Percentiles rank a stretch among this genome's conserved stretches.
Evolutionary conservation across 2,797 vertebrate species (phyloP).

Genomic region (Acanthornis magna): DNA sequence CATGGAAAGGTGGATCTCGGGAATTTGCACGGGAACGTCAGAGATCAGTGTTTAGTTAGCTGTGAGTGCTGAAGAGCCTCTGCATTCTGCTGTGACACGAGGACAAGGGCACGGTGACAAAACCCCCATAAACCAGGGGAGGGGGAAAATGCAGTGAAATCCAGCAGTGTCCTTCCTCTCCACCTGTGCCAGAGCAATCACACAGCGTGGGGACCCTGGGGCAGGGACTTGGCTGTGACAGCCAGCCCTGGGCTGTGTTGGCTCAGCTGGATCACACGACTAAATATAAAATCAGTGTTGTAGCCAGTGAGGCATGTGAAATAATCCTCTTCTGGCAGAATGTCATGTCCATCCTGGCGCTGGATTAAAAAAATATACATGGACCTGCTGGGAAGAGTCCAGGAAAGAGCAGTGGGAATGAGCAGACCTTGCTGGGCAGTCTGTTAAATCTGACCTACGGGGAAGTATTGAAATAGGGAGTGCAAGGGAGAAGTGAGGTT

Average conservation of each 20-base stretch:
- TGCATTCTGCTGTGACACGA: background rate
- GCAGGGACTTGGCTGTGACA: background rate
- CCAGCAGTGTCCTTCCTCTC: background rate
- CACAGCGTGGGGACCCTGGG: background rate
- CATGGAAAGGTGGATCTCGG: background rate
- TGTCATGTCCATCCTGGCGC: conserved; percentile 3
- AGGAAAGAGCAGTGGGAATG: background rate
- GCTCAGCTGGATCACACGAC: background rate
- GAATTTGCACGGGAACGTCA: background rate
- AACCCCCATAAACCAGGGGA: background rate
- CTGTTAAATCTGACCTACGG: background rate
- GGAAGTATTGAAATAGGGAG: background rate
- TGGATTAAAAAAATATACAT: background rate
- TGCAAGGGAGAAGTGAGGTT: background rate
- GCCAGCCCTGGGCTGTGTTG: background rate
- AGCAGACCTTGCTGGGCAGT: background rate
- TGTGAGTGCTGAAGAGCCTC: background rate
- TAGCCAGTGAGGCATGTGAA: background rate
- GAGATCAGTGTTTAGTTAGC: background rate
- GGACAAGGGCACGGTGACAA: background rate
- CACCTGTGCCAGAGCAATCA: background rate
- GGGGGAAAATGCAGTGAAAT: background rate
- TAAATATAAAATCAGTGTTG: background rate
- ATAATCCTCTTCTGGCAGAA: conserved; percentile 32
- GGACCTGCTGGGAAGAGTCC: conserved; percentile 7